Base-by-base conservation (phyloP, 2,113 vertebrate genomes). In the Laterallus jamaicensis region DNA sequence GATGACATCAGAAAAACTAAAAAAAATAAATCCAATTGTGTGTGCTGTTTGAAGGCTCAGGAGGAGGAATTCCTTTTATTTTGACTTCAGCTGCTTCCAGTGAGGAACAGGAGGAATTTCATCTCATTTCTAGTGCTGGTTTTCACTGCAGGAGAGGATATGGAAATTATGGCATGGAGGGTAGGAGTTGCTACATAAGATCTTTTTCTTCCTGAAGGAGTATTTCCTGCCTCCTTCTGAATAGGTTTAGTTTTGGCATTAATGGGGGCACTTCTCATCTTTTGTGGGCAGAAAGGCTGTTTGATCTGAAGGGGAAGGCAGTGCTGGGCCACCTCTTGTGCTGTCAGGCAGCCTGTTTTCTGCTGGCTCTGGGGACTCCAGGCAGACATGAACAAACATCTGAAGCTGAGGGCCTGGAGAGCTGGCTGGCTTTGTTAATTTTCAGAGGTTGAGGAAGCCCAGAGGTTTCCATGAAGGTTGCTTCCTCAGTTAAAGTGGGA, bases 21-120 rank as follows among this genome's bases (percentile, higher is more conserved):
- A 52, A 31, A 2, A 10, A 49, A 8, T 29, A 11, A 1, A 2
- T 5, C 6, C 52, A 35, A 0, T 13, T 32, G 50, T 49, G 24
- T 50, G 47, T 0, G 0, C 32, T 88, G 39, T 44, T 24, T 69
- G 82, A 66, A 42, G 63, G 62, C 11, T 76, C 26, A 6, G 69
- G 64, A 79, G 55, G 52, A 87, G 40, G 29, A 50, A 32, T 44
- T n/a, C 39, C n/a, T 82, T 82, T 16, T 37, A 1, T 26, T 74
- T 69, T 56, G 70, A 18, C 32, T 82, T 21, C 24, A 39, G 56
- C 17, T 71, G 63, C 73, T 83, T 59, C 50, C 26, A 16, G 3
- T 9, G 86, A 39, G 81, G 29, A 26, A 1, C 3, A 3, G 40
- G 62, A 76, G 37, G 52, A 29, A n/a, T 37, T 84, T 35, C 2